These are phyloP conservation scores for Stenichneumon culpator DNA, from an alignment of 2,888 invertebrate genomes.

Conservation along the genomic window DNA sequence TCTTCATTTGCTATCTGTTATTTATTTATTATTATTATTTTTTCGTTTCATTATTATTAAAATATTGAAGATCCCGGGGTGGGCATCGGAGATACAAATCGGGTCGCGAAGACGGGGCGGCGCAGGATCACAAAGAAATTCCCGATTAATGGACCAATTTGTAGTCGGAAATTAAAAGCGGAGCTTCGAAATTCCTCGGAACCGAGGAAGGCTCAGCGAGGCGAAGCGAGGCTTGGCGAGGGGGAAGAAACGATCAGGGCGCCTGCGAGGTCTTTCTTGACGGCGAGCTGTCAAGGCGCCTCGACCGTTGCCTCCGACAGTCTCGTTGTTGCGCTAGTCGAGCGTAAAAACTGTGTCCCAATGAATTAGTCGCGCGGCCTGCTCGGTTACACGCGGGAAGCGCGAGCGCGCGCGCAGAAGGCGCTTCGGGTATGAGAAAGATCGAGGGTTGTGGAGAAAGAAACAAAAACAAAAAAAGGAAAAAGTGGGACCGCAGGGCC, in stretches of 20 bases:
- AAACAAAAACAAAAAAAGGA: conserved; percentile 42
- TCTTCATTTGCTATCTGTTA: background rate
- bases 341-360: conserved; percentile 69
- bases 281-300: conserved; percentile 59
- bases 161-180: conserved; percentile 70
- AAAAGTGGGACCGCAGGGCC: conserved; percentile 17
- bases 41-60: conserved; percentile 52
- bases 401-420: conserved; percentile 35
- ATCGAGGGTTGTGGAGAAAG: background rate
- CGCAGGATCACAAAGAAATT: conserved; percentile 65
- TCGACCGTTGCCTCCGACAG: conserved; percentile 35
- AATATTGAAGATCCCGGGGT: conserved; percentile 49
- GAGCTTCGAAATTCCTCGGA: conserved; percentile 65
- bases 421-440: conserved; percentile 5
- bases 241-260: conserved; percentile 34
- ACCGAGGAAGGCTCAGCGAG: conserved; percentile 24
- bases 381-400: conserved; percentile 63
- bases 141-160: conserved; percentile 71
- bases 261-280: conserved; percentile 65
- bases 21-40: conserved; percentile 1
- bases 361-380: conserved; percentile 66
- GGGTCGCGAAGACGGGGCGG: conserved; percentile 11
- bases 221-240: background rate
- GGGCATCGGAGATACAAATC: conserved; percentile 19
- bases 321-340: conserved; percentile 59